These are phyloP conservation scores for Spinibarbus caldwelli DNA, from an alignment of 2,797 vertebrate genomes.

Conservation along the genomic window DNA sequence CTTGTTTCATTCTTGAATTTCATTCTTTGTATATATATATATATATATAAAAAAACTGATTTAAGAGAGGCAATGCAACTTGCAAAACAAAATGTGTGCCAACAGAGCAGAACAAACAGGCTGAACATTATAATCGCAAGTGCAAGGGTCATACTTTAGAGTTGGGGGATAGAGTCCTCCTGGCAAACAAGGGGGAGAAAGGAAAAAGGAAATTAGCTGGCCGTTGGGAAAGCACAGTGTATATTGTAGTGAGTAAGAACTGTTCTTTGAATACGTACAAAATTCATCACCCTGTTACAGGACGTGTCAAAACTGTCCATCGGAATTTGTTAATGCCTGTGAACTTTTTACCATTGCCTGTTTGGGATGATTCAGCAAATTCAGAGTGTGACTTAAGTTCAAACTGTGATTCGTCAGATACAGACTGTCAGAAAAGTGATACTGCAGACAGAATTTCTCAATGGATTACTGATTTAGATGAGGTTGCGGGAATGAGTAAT, in stretches of 20 bases:
- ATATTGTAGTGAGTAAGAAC: conserved; percentile 37
- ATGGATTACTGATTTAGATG: neutral
- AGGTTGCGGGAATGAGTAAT: neutral
- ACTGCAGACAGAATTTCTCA: neutral
- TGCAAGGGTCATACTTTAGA: conserved; percentile 21
- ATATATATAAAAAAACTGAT: too few species aligned
- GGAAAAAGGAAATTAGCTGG: conserved; percentile 44
- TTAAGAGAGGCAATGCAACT: too few species aligned
- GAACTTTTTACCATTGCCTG: conserved; percentile 45
- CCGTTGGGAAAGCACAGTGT: conserved; percentile 36
- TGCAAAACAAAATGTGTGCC: too few species aligned
- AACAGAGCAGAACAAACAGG: conserved; percentile 34
- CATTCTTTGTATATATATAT: too few species aligned
- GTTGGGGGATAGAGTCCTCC: conserved; percentile 40
- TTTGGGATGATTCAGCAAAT: neutral
- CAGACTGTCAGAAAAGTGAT: neutral
- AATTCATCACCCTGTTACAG: neutral
- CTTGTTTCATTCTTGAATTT: too few species aligned
- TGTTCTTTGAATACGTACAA: conserved; percentile 2
- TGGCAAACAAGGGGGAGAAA: conserved; percentile 44
- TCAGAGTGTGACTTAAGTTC: neutral
- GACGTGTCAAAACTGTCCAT: conserved; percentile 42
- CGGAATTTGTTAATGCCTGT: conserved; percentile 47
- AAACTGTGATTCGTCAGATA: neutral
- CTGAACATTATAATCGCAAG: conserved; percentile 25